Conservation (phyloP, 2,888 invertebrate species). For the Cyaniris semiargus region DNA sequence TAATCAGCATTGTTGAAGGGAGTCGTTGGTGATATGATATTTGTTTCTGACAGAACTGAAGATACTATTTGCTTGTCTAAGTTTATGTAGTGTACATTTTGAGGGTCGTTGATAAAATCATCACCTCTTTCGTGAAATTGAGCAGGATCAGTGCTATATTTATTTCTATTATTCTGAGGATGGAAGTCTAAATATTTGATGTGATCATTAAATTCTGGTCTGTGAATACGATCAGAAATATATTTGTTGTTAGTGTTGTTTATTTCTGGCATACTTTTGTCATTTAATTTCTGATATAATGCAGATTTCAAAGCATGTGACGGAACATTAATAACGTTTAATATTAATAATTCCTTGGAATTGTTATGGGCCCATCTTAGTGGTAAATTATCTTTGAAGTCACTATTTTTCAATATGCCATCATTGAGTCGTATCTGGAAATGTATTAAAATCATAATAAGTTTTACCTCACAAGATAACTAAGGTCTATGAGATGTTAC, state of each 20-base stretch:
- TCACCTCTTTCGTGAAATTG: constrained; percentile 24
- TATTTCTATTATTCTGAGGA: constrained; percentile 37
- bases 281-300: constrained; percentile 34
- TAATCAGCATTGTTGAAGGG: constrained; percentile 46
- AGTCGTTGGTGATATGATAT: constrained; percentile 61
- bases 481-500: background rate
- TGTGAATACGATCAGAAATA: constrained; percentile 66
- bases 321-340: background rate
- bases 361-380: background rate
- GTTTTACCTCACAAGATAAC: background rate
- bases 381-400: background rate
- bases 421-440: background rate
- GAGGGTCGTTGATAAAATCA: constrained; percentile 44
- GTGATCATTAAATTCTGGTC: constrained; percentile 51
- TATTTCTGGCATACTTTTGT: constrained; percentile 39
- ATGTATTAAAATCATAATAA: background rate
- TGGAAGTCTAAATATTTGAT: constrained; percentile 35
- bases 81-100: constrained; percentile 60
- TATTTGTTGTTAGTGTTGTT: constrained; percentile 65
- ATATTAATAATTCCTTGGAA: background rate
- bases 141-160: background rate
- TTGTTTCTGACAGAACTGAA: constrained; percentile 58
- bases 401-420: background rate
- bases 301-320: background rate
- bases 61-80: constrained; percentile 69